Evolutionary conservation across 2,113 vertebrate genomes (phyloP).

Genomic region (Tautogolabrus adspersus): DNA sequence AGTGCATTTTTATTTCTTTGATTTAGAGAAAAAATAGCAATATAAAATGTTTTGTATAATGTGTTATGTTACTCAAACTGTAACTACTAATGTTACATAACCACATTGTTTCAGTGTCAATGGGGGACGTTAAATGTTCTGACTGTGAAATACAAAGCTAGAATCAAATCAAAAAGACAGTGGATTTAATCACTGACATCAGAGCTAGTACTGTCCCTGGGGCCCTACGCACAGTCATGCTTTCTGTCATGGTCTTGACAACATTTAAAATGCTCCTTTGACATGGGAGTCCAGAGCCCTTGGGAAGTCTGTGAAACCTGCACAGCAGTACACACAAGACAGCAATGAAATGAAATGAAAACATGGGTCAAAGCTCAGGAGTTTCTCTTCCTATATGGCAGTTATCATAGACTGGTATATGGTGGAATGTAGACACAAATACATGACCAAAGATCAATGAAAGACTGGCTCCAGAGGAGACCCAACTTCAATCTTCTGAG

Average conservation of each 20-base stretch:
- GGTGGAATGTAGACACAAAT: background rate
- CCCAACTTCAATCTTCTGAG: background rate
- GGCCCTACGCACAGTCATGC: slow-evolving; percentile 2
- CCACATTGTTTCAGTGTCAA: background rate
- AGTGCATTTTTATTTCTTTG: background rate
- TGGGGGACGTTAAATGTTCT: background rate
- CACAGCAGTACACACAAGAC: background rate
- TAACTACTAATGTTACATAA: no score
- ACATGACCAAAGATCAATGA: background rate
- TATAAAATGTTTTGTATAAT: no score
- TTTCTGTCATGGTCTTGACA: slow-evolving; percentile 43
- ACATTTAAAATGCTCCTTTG: slow-evolving; percentile 44
- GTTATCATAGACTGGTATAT: background rate
- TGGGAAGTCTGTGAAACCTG: slow-evolving; percentile 11
- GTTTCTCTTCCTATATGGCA: background rate
- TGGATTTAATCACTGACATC: slow-evolving; percentile 29
- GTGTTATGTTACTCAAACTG: no score
- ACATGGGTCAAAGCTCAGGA: background rate
- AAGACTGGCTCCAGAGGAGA: background rate
- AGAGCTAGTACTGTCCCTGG: slow-evolving; percentile 14
- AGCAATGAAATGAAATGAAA: slow-evolving; percentile 8
- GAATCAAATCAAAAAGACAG: slow-evolving; percentile 1
- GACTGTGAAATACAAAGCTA: background rate
- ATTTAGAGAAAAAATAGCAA: background rate
- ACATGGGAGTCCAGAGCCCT: slow-evolving; percentile 17